A percentile compares a stretch with the other conserved stretches of the same genome.
phyloP scores from a whole-genome alignment of 2,888 invertebrate species.

The Melikaiella ostensackeni region DNA sequence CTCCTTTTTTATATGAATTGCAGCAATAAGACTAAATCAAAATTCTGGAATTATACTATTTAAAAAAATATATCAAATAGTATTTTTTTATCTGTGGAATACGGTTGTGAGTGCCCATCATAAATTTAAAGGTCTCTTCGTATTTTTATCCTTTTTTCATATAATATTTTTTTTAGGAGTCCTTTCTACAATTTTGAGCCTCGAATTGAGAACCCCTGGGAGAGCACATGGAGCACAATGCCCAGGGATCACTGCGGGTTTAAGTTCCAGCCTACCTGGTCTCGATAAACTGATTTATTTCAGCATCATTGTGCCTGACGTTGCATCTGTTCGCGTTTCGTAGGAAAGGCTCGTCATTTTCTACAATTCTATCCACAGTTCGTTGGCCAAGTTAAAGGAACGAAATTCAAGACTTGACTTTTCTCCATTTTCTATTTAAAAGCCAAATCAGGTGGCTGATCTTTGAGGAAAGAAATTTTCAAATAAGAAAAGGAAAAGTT shows the following conservation, averaged over 20 bases:
- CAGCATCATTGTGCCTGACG: constrained; percentile 69
- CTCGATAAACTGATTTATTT: constrained; percentile 77
- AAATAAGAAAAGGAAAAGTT: background rate
- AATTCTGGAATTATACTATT: constrained; percentile 50
- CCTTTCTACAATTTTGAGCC: background rate
- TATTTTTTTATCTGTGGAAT: constrained; percentile 46
- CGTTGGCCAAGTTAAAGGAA: constrained; percentile 22
- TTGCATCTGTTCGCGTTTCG: constrained; percentile 66
- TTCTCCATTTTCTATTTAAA: background rate
- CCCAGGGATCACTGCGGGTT: constrained; percentile 59
- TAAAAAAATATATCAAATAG: too few relatives aligned
- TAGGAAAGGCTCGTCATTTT: constrained; percentile 37
- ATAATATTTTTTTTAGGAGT: background rate
- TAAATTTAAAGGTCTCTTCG: constrained; percentile 55
- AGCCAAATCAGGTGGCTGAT: constrained; percentile 1
- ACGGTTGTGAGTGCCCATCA: constrained; percentile 52
- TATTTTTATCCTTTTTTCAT: constrained; percentile 33
- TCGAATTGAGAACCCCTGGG: constrained; percentile 70
- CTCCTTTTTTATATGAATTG: constrained; percentile 47
- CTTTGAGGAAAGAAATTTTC: background rate
- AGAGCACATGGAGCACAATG: constrained; percentile 67
- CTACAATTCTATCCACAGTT: constrained; percentile 30
- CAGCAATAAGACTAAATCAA: constrained; percentile 24
- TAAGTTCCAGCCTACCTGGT: constrained; percentile 66
- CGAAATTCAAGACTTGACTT: constrained; percentile 16